Evolutionary conservation across 1,140 invertebrate species (phyloP).

Genomic region (Leucophenga varia): DNA sequence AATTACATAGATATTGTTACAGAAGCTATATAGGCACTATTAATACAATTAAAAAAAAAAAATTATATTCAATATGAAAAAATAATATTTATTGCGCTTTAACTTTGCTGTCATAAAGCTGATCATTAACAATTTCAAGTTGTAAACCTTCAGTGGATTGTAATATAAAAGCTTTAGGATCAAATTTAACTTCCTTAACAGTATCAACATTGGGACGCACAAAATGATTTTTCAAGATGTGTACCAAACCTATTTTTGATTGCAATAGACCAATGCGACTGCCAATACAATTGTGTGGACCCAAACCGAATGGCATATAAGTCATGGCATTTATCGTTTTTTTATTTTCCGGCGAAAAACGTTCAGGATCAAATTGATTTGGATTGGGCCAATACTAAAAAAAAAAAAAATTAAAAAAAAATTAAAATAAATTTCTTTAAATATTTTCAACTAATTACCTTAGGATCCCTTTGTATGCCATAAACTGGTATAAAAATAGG

Average conservation of each 20-base stretch:
- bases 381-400: slow-evolving; percentile 68
- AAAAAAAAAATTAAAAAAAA: slow-evolving; percentile 56
- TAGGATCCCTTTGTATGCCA: slow-evolving; percentile 43
- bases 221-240: slow-evolving; percentile 40
- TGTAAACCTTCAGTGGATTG: slow-evolving; percentile 28
- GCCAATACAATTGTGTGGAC: slow-evolving; percentile 77
- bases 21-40: too few species aligned
- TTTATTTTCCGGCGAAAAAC: slow-evolving; percentile 61
- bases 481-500: slow-evolving; percentile 40
- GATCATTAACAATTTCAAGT: slow-evolving; percentile 37
- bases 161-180: slow-evolving; percentile 35
- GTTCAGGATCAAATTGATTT: slow-evolving; percentile 66
- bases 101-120: slow-evolving; percentile 27
- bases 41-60: too few species aligned
- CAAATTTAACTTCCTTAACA: slow-evolving; percentile 27
- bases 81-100: background rate
- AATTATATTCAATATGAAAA: background rate
- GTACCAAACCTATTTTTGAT: slow-evolving; percentile 41
- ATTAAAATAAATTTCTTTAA: slow-evolving; percentile 37
- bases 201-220: slow-evolving; percentile 27
- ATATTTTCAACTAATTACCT: slow-evolving; percentile 25
- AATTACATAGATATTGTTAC: too few species aligned
- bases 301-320: slow-evolving; percentile 77
- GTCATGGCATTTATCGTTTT: slow-evolving; percentile 57
- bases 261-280: slow-evolving; percentile 49